Base-by-base conservation (phyloP, 2,797 vertebrate genomes). In the Paratrypauchen microcephalus region DNA sequence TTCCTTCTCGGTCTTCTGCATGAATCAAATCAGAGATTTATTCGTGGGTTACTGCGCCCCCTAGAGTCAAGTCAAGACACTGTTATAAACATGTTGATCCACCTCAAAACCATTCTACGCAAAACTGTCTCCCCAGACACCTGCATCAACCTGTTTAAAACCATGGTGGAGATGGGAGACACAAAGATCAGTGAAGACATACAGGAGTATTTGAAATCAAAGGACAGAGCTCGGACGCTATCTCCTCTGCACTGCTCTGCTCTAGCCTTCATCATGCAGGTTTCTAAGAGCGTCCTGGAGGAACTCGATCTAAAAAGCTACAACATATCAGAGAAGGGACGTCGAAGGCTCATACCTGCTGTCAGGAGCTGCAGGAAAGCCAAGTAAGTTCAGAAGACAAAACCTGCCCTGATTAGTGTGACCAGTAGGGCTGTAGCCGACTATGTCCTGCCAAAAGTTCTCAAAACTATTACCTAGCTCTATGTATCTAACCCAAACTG, bases 161-260 rank as follows among this genome's bases (percentile, higher is more conserved):
- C 23, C 24, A 81, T 90, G 86, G 77, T 85, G 0, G 81, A 88
- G 65, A 90, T 90, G 86, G 82, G 83, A 81, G 84, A 88, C 48
- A 2, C 78, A 36, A 85, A 79, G 74, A 48, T 86, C 65, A 88
- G 79, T 74, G 77, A 78, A 3, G 77, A 82, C 45, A 79, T 88
- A 6, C 12, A 61, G 8, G 74, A 84, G 30, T 87, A 83, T 69
- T 71, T 87, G 0, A 71, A 0, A 2, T 11, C 1, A 0, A 0
- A 36, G 2, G 61, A 77, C n/a, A 59, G 6, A 21, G 30, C 52
- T 0, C 19, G 66, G 0, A 69, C 72, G 7, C 41, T 87, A 57
- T 73, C 26, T 48, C 76, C 80, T 0, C 47, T 83, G 12, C 82
- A 87, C 47, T 89, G 87, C 74, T 86, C 87, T 4, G 83, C 80